phyloP scores from a whole-genome alignment of 2,113 vertebrate species.

The Chaenocephalus aceratus region DNA sequence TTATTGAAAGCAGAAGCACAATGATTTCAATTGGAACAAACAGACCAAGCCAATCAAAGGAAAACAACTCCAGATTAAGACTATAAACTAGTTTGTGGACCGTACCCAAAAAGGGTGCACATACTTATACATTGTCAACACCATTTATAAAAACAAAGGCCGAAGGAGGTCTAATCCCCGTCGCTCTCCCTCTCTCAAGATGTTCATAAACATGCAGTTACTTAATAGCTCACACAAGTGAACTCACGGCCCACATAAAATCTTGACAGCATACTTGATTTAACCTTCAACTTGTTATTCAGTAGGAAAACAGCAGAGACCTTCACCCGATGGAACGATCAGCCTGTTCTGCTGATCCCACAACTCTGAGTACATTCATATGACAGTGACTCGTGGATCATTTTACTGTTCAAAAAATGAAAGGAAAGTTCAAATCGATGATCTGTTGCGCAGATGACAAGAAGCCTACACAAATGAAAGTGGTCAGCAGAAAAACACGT shows the following conservation, averaged over 20 bases:
- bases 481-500: slow-evolving; percentile 12
- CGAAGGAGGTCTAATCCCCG: slow-evolving; percentile 13
- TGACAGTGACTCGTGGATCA: slow-evolving; percentile 45
- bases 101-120: neutral
- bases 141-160: slow-evolving; percentile 1
- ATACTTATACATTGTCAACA: slow-evolving; percentile 21
- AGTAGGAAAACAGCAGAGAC: neutral
- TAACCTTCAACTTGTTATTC: neutral
- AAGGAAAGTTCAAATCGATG: slow-evolving; percentile 38
- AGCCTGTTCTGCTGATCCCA: slow-evolving; percentile 40
- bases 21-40: slow-evolving; percentile 5
- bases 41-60: slow-evolving; percentile 7
- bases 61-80: slow-evolving; percentile 21
- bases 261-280: slow-evolving; percentile 27
- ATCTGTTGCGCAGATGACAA: slow-evolving; percentile 63
- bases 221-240: slow-evolving; percentile 5
- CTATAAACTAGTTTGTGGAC: neutral
- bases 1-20: neutral
- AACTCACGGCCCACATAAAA: slow-evolving; percentile 21
- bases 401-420: slow-evolving; percentile 27
- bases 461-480: slow-evolving; percentile 3
- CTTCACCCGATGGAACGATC: neutral
- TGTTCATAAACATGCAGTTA: slow-evolving; percentile 28
- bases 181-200: slow-evolving; percentile 10
- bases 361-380: slow-evolving; percentile 10